These are phyloP conservation scores for Amphipoea lucens DNA, from an alignment of 2,888 invertebrate genomes.

Conservation along the genomic window DNA sequence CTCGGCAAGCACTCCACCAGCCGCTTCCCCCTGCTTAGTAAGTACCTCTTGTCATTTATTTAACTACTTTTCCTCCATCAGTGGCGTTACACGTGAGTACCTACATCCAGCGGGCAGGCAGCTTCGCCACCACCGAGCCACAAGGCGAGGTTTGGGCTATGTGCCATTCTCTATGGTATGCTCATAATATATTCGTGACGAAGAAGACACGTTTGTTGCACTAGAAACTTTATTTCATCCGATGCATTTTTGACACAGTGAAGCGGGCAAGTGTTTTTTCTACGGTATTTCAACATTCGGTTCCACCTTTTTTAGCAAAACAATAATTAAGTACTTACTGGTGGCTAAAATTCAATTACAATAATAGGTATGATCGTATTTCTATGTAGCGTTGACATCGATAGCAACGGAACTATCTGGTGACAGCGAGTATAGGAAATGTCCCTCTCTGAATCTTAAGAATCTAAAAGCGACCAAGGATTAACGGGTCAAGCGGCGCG, in stretches of 20 bases:
- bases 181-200: not conserved
- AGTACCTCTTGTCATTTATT: slow-evolving; percentile 69
- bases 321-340: not conserved
- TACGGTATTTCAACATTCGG: not conserved
- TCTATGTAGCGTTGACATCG: not conserved
- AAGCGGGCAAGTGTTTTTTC: not conserved
- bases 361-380: not conserved
- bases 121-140: not conserved
- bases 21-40: slow-evolving; percentile 86
- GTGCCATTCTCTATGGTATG: not conserved
- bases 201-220: not conserved
- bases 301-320: not conserved
- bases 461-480: not conserved
- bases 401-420: not conserved
- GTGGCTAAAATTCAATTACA: not conserved
- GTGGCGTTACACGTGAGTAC: too few species aligned
- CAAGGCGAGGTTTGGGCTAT: not conserved
- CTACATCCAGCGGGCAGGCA: too few species aligned
- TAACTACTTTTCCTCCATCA: not conserved
- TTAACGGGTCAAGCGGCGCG: too few species aligned
- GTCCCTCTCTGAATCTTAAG: not conserved
- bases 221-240: not conserved
- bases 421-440: not conserved
- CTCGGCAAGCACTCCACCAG: slow-evolving; percentile 87
- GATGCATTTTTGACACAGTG: not conserved